A percentile compares a stretch with the other conserved stretches of the same genome.
These are phyloP conservation scores for Glaucomys volans DNA, from an alignment of 2,113 vertebrate genomes.

Conservation along the genomic window DNA sequence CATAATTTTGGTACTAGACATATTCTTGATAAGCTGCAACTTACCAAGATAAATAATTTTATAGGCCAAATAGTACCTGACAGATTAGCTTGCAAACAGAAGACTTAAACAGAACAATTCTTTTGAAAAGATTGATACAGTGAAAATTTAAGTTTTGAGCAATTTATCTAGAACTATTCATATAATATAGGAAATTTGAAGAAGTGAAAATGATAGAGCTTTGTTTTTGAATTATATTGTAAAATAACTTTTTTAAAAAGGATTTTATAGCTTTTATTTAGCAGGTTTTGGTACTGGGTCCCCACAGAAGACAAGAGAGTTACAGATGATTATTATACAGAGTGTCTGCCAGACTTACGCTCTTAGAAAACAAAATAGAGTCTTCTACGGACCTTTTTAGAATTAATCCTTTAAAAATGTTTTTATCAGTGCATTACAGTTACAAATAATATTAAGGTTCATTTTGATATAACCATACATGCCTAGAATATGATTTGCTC, in stretches of 20 bases:
- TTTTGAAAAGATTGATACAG: neutral
- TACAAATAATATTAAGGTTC: too few species aligned
- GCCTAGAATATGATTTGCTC: too few species aligned
- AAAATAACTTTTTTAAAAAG: neutral
- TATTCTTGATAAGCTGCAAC: constrained; percentile 35
- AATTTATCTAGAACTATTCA: neutral
- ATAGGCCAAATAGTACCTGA: neutral
- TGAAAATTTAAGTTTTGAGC: neutral
- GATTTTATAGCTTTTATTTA: too few species aligned
- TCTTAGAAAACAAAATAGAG: too few species aligned
- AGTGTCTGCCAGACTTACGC: too few species aligned
- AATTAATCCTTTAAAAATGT: too few species aligned
- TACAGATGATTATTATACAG: too few species aligned
- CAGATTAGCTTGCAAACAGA: constrained; percentile 4
- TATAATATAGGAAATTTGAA: neutral
- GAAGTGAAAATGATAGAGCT: constrained; percentile 22
- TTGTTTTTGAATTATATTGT: neutral
- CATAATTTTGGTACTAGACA: neutral
- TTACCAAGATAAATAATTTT: neutral
- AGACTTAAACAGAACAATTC: constrained; percentile 30
- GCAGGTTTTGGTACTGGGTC: too few species aligned
- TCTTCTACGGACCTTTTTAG: too few species aligned
- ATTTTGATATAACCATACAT: too few species aligned
- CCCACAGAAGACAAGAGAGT: too few species aligned
- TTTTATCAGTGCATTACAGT: too few species aligned